Conservation (phyloP, 2,797 vertebrate species). For the Pangasius krempfi region DNA sequence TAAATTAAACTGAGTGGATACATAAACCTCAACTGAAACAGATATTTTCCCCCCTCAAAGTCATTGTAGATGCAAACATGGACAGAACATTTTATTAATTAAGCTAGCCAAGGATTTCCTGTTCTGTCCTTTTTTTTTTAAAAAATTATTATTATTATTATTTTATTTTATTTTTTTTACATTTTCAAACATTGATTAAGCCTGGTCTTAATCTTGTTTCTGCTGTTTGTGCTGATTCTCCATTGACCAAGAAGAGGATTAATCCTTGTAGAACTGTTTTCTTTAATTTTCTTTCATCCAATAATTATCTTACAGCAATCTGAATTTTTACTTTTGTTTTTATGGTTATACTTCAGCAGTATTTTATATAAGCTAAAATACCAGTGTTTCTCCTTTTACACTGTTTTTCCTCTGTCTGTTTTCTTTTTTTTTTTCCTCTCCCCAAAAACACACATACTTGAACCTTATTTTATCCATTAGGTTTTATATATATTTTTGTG, state of each 20-base stretch:
- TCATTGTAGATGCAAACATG: neutral
- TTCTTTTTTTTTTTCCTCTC: neutral
- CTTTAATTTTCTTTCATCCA: neutral
- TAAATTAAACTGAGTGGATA: neutral
- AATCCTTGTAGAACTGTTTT: neutral
- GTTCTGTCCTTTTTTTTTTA: neutral
- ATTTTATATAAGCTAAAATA: constrained; percentile 41
- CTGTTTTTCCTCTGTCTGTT: neutral
- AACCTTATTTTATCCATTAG: constrained; percentile 16
- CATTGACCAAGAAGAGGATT: neutral
- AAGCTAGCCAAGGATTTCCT: constrained; percentile 33
- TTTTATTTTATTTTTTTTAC: neutral
- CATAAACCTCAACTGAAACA: neutral
- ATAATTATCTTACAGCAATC: neutral
- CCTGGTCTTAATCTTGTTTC: neutral
- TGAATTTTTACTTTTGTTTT: neutral
- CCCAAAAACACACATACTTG: constrained; percentile 9
- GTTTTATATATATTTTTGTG: neutral
- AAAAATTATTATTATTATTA: too few relatives aligned
- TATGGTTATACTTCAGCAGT: constrained; percentile 1
- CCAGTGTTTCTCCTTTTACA: neutral
- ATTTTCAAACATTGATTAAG: neutral
- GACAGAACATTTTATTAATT: neutral
- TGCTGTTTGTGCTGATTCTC: constrained; percentile 10
- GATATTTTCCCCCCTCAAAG: too few relatives aligned